phyloP scores from a whole-genome alignment of 2,888 invertebrate species.

The Trissoscelio sp. region DNA sequence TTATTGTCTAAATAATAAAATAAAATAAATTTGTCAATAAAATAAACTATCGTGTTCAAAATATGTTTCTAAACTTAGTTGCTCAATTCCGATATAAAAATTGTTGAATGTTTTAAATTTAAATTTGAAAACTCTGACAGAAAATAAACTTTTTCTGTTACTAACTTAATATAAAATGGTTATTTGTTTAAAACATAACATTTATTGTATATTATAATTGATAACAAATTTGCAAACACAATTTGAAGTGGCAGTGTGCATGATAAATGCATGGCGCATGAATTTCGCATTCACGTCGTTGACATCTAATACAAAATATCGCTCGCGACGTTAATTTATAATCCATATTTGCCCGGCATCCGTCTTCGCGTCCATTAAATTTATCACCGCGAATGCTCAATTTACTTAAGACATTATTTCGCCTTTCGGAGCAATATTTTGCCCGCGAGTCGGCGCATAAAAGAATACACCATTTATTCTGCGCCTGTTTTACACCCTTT shows the following conservation, averaged over 20 bases:
- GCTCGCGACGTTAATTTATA: conserved; percentile 47
- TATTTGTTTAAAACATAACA: too few relatives aligned
- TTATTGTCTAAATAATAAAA: too few relatives aligned
- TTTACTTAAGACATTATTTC: conserved; percentile 54
- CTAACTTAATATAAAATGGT: too few relatives aligned
- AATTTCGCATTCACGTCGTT: conserved; percentile 49
- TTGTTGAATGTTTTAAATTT: too few relatives aligned
- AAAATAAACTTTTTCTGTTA: too few relatives aligned
- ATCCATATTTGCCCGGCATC: conserved; percentile 33
- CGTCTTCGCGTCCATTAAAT: conserved; percentile 30
- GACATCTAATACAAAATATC: conserved; percentile 51
- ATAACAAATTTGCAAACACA: background rate
- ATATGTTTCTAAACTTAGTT: too few relatives aligned
- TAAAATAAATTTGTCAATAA: too few relatives aligned
- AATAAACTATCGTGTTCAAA: too few relatives aligned
- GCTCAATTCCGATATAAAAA: too few relatives aligned
- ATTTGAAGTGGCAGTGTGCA: conserved; percentile 38
- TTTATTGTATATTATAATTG: too few relatives aligned
- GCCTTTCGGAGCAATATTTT: conserved; percentile 6
- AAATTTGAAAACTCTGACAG: too few relatives aligned
- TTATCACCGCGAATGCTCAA: conserved; percentile 41
- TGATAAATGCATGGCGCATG: conserved; percentile 53
- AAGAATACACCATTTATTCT: conserved; percentile 43
- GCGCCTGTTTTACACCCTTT: conserved; percentile 46
- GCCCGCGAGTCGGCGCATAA: conserved; percentile 15